Evolutionary conservation across 2,113 vertebrate species (phyloP), one percentile per base, ranked within the genome.

Genomic region (Lamprologus callipterus): DNA sequence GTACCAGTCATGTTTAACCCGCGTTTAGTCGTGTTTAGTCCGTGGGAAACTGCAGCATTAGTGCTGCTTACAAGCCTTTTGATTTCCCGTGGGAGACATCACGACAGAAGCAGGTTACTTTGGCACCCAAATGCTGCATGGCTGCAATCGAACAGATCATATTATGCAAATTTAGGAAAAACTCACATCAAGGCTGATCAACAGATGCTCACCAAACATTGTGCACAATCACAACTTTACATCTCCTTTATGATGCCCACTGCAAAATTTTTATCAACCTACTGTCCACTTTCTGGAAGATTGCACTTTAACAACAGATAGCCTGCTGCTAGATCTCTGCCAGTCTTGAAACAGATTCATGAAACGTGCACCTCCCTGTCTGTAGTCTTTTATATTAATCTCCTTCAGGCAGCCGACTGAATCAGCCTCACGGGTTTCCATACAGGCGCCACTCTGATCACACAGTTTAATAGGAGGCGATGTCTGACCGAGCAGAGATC

Each of bases 11-110:
- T 60, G 60, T 91, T 93, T 92, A 81, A 63, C 87, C 84, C 90
- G 49, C 73, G 33, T 82, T 68, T 68, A 78, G 89, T 63, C 7
- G 0, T 37, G 60, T 65, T 37, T 65, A 68, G 83, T 90, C 91
- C 87, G 89, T 96, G 96, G 95, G 96, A 97, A 96, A 88, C 85
- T 87, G 81, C 68, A 79, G 88, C 51, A 83, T 94, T 95, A 94
- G 87, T 54, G 47, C 86, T 84, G 84, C 87, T 94, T 92, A 86
- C 86, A 81, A 84, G 87, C 87, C 65, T 88, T 89, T 85, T 93
- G 58, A 94, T 95, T 96, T 96, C 95, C 93, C 94, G 73, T 14
- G 88, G 92, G 94, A 92, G 63, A 83, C 60, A 79, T 91, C n/a
- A 57, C 26, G 53, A 90, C 81, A 81, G 79, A 63, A 86, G 88